A percentile compares a stretch with the other conserved stretches of the same genome.
phyloP scores from a whole-genome alignment of 2,888 invertebrate genomes.

The Serripes groenlandicus region DNA sequence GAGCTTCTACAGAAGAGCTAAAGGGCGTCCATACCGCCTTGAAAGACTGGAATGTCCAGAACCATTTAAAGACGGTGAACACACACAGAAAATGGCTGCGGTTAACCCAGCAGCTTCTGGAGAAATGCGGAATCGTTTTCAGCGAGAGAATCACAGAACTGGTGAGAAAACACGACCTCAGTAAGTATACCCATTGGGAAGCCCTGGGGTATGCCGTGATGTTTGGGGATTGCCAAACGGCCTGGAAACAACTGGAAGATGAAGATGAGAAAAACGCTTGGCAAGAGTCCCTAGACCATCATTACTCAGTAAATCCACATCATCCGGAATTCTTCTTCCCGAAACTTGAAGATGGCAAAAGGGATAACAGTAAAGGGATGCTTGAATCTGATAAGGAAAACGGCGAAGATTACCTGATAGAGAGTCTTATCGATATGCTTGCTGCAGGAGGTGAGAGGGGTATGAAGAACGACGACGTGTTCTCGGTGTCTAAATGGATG shows the following conservation, averaged over 20 bases:
- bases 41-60: constrained; percentile 40
- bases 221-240: constrained; percentile 52
- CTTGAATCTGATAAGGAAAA: constrained; percentile 27
- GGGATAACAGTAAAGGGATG: constrained; percentile 35
- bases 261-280: constrained; percentile 54
- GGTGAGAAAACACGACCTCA: constrained; percentile 54
- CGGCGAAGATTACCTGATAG: constrained; percentile 45
- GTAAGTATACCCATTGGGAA: constrained; percentile 60
- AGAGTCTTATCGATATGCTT: constrained; percentile 65
- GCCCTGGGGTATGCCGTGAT: constrained; percentile 61
- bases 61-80: constrained; percentile 47
- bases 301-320: constrained; percentile 59
- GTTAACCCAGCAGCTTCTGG: constrained; percentile 27
- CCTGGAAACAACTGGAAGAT: constrained; percentile 33
- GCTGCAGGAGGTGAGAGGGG: constrained; percentile 56
- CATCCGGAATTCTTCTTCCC: constrained; percentile 65
- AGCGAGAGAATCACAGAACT: constrained; percentile 40
- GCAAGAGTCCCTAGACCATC: constrained; percentile 45
- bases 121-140: constrained; percentile 45
- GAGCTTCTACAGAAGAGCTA: background rate
- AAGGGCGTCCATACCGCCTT: constrained; percentile 35
- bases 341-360: constrained; percentile 23
- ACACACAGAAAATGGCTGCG: constrained; percentile 60
- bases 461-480: constrained; percentile 40
- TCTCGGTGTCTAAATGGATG: constrained; percentile 58